Base-by-base conservation (phyloP, 2,888 invertebrate genomes). In the Diploptera punctata region DNA sequence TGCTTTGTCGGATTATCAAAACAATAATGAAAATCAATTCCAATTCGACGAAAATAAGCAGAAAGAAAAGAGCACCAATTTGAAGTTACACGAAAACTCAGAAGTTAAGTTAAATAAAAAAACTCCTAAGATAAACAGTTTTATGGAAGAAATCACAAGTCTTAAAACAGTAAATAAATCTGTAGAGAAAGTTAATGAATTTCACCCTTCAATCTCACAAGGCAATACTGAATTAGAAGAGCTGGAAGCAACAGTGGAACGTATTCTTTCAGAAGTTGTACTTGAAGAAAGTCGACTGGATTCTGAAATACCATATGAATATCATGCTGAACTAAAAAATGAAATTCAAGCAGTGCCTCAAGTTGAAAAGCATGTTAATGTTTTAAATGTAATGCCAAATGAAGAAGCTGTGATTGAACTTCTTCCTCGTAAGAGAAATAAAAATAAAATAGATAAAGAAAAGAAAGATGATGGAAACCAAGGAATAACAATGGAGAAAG, bases 341-440 rank as follows among this genome's bases (percentile, higher is more conserved):
- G 47, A 47, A 29, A 21, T 65, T 10, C 9, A 26, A 16, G 65
- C 26, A 44, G 26, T 47, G 38, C 29, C 65, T 3, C 21, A 47
- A 2, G 3, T n/a, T 7, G 18, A 44, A 9, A 65, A 21, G 9
- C 71, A 71, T 31, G 62, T 68, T n/a, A 71, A 71, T 44, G 67
- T 70, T 2, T 67, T 68, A 31, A 61, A 43, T 65, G 54, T 65
- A 3, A 10, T 43, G n/a, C 74, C 74, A n/a, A 65, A 74, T 18
- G 68, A 68, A 24, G 68, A 71, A n/a, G 54, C 74, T 13, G 43
- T 74, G 38, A 74, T 74, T 13, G 74, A 74, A 52, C 33, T 74
- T 1, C 31, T 74, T 24, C 74, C 74, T 10, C 60, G 71, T 29
- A 62, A 49, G 1, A 29, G 33, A 19, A 62, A 16, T 19, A 21